Percentiles rank a stretch among this genome's conserved stretches.
phyloP scores from a whole-genome alignment of 2,797 vertebrate genomes.

The Erpetoichthys calabaricus region DNA sequence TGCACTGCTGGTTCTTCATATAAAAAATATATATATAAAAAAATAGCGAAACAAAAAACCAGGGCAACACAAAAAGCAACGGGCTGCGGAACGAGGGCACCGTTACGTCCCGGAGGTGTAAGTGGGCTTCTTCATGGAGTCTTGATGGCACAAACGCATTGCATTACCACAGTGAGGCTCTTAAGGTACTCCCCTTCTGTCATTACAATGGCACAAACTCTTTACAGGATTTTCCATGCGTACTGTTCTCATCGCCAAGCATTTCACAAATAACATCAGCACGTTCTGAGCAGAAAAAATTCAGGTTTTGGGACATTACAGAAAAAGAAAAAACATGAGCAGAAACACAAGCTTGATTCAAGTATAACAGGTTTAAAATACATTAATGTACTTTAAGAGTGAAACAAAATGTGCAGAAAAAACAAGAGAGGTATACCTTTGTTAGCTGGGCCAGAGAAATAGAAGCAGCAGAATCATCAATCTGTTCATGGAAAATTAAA shows the following conservation, averaged over 20 bases:
- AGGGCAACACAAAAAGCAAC: conserved; percentile 39
- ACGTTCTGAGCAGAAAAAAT: conserved; percentile 22
- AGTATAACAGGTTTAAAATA: conserved; percentile 35
- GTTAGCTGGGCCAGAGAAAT: conserved; percentile 80
- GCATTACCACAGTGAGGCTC: conserved; percentile 47
- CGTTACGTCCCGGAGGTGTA: conserved; percentile 4
- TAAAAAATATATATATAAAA: conserved; percentile 1
- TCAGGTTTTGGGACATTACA: conserved; percentile 27
- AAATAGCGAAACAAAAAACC: conserved; percentile 35
- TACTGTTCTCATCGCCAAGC: conserved; percentile 3
- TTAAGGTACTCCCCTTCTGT: conserved; percentile 47
- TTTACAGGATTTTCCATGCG: conserved; percentile 53
- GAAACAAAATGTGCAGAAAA: neutral
- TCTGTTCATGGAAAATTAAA: conserved; percentile 88
- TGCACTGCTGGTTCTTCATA: neutral
- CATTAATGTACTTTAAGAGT: conserved; percentile 38
- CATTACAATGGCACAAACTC: conserved; percentile 50
- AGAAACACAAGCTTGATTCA: conserved; percentile 18
- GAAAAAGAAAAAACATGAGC: conserved; percentile 23
- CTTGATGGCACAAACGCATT: conserved; percentile 46
- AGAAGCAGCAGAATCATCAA: conserved; percentile 75
- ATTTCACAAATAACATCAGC: neutral
- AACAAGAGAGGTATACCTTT: conserved; percentile 64
- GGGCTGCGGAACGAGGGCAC: conserved; percentile 5
- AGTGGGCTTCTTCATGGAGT: conserved; percentile 40